Evolutionary conservation across 2,113 vertebrate species (phyloP).

Genomic region (Scomber colias): DNA sequence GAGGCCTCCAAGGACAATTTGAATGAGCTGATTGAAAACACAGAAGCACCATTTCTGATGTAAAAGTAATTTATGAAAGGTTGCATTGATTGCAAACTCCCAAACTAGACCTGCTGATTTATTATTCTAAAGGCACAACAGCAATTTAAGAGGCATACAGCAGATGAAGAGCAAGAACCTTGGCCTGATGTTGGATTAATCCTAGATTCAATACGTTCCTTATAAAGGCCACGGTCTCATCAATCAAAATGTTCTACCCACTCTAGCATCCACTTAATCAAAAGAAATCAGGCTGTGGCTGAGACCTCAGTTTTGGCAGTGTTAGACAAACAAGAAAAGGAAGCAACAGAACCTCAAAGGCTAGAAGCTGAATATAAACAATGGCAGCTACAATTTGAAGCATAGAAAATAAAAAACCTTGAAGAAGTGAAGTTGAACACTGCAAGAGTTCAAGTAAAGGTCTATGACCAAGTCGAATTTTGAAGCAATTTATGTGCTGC

Average conservation of each 20-base stretch:
- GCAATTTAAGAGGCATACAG: conserved; percentile 11
- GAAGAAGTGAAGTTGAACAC: conserved; percentile 40
- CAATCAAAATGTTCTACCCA: conserved; percentile 29
- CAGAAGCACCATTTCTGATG: conserved; percentile 9
- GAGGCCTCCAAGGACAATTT: conserved; percentile 1
- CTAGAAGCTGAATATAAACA: conserved; percentile 29
- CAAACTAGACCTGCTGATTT: conserved; percentile 18
- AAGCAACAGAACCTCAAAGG: conserved; percentile 37
- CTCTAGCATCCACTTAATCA: conserved; percentile 25
- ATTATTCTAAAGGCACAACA: conserved; percentile 29
- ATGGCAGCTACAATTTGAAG: conserved; percentile 21
- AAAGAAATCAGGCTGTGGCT: conserved; percentile 38
- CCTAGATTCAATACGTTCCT: conserved; percentile 9
- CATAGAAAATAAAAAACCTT: conserved; percentile 35
- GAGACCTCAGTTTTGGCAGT: conserved; percentile 43
- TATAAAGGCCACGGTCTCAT: conserved; percentile 16
- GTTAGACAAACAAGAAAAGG: conserved; percentile 40
- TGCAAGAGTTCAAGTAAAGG: conserved; percentile 28
- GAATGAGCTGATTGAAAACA: conserved; percentile 22
- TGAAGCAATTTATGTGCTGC: not conserved
- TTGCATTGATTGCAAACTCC: conserved; percentile 26
- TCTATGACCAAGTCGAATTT: conserved; percentile 36
- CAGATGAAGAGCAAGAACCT: conserved; percentile 24
- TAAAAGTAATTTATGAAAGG: conserved; percentile 41
- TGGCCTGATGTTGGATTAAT: not conserved